phyloP scores from a whole-genome alignment of 2,888 invertebrate genomes.

The Torymus aiolomorphi region DNA sequence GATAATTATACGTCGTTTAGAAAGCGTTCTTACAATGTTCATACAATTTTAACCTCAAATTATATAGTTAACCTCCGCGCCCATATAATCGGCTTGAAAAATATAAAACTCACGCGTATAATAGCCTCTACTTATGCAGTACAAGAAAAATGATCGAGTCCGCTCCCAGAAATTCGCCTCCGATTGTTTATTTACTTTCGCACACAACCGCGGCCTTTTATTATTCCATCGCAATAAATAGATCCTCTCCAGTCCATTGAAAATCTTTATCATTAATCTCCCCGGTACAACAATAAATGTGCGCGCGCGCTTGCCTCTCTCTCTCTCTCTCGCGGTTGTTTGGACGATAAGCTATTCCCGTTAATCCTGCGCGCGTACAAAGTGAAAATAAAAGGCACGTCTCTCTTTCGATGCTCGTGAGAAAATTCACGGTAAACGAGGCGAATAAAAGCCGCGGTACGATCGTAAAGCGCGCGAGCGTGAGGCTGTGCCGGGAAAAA shows the following conservation, averaged over 20 bases:
- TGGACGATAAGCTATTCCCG: background rate
- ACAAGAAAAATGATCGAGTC: too few relatives aligned
- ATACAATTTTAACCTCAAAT: background rate
- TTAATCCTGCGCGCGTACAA: too few relatives aligned
- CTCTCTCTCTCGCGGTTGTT: background rate
- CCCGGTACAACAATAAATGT: conserved; percentile 4
- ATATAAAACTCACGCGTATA: too few relatives aligned
- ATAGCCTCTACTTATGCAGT: too few relatives aligned
- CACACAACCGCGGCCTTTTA: too few relatives aligned
- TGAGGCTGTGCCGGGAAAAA: background rate
- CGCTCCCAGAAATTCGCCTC: too few relatives aligned
- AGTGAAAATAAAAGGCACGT: background rate
- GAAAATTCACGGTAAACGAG: conserved; percentile 27
- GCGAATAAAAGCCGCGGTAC: too few relatives aligned
- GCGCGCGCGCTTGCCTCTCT: conserved; percentile 3
- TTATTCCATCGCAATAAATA: conserved; percentile 9
- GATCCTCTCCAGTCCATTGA: conserved; percentile 17
- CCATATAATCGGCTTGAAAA: too few relatives aligned
- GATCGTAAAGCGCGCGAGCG: too few relatives aligned
- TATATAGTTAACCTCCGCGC: too few relatives aligned
- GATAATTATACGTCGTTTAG: too few relatives aligned
- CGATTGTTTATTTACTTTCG: too few relatives aligned
- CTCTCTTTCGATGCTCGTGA: conserved; percentile 14
- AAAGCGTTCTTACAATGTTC: background rate
- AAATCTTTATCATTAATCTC: conserved; percentile 26